Percentiles rank a stretch among this genome's conserved stretches.
Evolutionary conservation across 2,888 invertebrate species (phyloP).

Genomic region (Callyntrura sp.): DNA sequence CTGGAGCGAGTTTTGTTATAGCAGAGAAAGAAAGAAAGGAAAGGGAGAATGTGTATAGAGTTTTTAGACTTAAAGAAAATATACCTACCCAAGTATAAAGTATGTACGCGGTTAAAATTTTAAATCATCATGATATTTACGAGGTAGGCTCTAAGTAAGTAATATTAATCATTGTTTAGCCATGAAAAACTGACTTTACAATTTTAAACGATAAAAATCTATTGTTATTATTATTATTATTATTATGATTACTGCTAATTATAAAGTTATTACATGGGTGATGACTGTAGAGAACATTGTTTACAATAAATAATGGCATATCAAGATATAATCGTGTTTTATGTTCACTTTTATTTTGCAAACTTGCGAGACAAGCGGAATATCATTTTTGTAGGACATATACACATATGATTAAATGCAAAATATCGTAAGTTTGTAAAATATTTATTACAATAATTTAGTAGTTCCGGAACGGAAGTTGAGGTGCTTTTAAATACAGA

Average conservation of each 20-base stretch:
- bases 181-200: constrained; percentile 44
- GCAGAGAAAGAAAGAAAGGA: neutral
- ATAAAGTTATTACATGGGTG: constrained; percentile 61
- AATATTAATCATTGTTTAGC: constrained; percentile 21
- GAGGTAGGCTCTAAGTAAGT: neutral
- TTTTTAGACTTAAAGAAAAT: neutral
- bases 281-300: constrained; percentile 74
- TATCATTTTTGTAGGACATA: too few species aligned
- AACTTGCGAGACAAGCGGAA: too few species aligned
- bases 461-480: neutral
- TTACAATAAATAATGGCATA: constrained; percentile 79
- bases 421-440: too few species aligned
- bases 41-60: constrained; percentile 2
- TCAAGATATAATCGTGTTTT: constrained; percentile 49
- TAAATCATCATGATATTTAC: too few species aligned
- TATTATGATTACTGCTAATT: constrained; percentile 27
- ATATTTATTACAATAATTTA: neutral
- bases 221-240: neutral
- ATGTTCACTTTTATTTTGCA: neutral
- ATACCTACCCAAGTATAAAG: neutral
- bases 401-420: too few species aligned
- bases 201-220: constrained; percentile 22
- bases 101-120: too few species aligned
- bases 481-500: constrained; percentile 9
- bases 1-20: constrained; percentile 33